Evolutionary conservation across 2,888 invertebrate species (phyloP).

Genomic region (Netelia fuscicornis): DNA sequence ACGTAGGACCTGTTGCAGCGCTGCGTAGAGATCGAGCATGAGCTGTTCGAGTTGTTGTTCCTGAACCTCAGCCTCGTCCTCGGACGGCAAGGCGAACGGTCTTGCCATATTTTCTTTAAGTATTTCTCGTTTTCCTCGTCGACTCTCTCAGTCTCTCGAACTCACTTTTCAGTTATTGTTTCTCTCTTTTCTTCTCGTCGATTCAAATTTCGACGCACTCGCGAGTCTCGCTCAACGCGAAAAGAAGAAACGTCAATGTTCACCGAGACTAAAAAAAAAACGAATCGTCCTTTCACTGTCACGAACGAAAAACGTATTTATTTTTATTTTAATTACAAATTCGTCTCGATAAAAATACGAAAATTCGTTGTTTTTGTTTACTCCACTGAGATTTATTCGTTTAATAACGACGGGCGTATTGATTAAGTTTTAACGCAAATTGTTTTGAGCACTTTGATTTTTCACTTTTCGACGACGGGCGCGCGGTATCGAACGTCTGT

Average conservation of each 20-base stretch:
- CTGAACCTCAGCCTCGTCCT: constrained; percentile 80
- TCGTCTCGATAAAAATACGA: background rate
- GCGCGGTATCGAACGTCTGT: constrained; percentile 37
- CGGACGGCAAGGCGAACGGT: constrained; percentile 81
- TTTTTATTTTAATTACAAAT: background rate
- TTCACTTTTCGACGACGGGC: background rate
- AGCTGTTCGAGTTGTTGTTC: constrained; percentile 82
- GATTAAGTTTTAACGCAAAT: background rate
- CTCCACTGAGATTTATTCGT: background rate
- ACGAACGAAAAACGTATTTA: constrained; percentile 24
- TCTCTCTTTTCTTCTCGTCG: background rate
- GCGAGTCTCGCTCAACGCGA: constrained; percentile 19
- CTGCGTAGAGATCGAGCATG: constrained; percentile 82
- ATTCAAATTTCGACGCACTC: constrained; percentile 7
- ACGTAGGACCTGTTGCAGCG: constrained; percentile 83
- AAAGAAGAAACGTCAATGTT: background rate
- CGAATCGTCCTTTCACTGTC: constrained; percentile 26
- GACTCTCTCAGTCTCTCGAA: constrained; percentile 25
- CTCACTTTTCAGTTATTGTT: background rate
- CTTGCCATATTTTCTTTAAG: constrained; percentile 79
- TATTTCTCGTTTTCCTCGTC: constrained; percentile 25
- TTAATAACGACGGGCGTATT: background rate
- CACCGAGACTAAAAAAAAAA: background rate
- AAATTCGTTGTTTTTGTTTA: constrained; percentile 14
- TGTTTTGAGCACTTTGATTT: background rate